These are phyloP conservation scores for Ariopsis seemanni DNA, from an alignment of 2,113 vertebrate species.

Conservation along the genomic window DNA sequence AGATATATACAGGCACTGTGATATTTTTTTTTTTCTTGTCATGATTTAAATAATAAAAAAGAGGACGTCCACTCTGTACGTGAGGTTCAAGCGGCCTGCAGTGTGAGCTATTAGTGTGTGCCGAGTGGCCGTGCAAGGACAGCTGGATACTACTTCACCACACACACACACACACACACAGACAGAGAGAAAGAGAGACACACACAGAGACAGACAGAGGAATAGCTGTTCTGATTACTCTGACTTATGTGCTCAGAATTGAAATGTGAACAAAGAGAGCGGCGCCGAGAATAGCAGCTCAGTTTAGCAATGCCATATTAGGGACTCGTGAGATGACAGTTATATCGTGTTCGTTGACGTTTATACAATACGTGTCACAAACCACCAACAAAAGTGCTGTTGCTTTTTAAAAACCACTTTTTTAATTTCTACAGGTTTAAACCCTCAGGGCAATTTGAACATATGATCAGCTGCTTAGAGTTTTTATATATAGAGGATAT, in stretches of 20 bases:
- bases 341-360: background rate
- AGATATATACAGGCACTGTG: background rate
- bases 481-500: too few species aligned
- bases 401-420: background rate
- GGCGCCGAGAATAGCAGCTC: slow-evolving; percentile 31
- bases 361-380: background rate
- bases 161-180: background rate
- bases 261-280: slow-evolving; percentile 28
- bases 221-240: slow-evolving; percentile 33
- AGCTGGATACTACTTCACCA: background rate
- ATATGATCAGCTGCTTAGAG: background rate
- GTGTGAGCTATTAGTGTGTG: background rate
- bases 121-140: background rate
- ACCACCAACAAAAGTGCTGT: background rate
- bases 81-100: background rate
- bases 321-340: background rate
- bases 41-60: background rate
- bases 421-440: background rate
- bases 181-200: background rate
- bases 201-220: background rate
- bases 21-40: background rate
- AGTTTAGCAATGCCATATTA: background rate
- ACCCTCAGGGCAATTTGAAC: background rate
- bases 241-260: slow-evolving; percentile 12
- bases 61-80: background rate